phyloP scores from a whole-genome alignment of 2,888 invertebrate species.

The Melieria picta region DNA sequence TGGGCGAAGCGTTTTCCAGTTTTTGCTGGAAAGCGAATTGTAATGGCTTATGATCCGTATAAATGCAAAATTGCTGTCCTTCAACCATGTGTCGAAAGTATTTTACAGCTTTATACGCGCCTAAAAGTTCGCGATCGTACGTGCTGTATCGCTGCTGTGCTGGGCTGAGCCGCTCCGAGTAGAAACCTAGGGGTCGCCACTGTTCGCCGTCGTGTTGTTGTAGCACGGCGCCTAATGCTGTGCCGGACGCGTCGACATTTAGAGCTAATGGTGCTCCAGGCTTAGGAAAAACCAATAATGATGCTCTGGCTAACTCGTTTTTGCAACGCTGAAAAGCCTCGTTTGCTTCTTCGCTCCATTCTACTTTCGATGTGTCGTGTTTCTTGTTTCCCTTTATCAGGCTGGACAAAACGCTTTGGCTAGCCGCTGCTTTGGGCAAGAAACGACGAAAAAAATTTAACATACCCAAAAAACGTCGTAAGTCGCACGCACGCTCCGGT shows the following conservation, averaged over 20 bases:
- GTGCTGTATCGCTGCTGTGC: slow-evolving; percentile 25
- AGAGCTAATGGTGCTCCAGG: slow-evolving; percentile 16
- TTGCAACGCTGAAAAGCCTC: slow-evolving; percentile 4
- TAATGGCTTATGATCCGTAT: slow-evolving; percentile 29
- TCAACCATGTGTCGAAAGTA: slow-evolving; percentile 36
- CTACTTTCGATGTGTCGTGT: slow-evolving; percentile 31
- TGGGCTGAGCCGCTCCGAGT: slow-evolving; percentile 1
- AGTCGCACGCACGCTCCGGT: slow-evolving; percentile 29
- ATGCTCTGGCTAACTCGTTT: neutral
- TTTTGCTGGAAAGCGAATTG: slow-evolving; percentile 30
- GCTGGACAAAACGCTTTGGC: slow-evolving; percentile 18
- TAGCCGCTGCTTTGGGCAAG: slow-evolving; percentile 28
- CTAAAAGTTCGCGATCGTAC: no score
- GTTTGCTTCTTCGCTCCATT: slow-evolving; percentile 28
- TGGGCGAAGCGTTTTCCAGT: slow-evolving; percentile 32
- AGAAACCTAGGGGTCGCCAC: slow-evolving; percentile 4
- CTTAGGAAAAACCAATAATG: slow-evolving; percentile 6
- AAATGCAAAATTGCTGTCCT: slow-evolving; percentile 25
- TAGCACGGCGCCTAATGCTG: slow-evolving; percentile 16
- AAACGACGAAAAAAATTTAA: slow-evolving; percentile 10
- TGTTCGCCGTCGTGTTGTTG: slow-evolving; percentile 23
- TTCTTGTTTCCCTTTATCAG: slow-evolving; percentile 33
- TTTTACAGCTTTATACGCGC: slow-evolving; percentile 33
- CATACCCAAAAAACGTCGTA: neutral
- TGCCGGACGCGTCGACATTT: slow-evolving; percentile 26